phyloP scores from a whole-genome alignment of 2,113 vertebrate species.

The Arizona elegans region DNA sequence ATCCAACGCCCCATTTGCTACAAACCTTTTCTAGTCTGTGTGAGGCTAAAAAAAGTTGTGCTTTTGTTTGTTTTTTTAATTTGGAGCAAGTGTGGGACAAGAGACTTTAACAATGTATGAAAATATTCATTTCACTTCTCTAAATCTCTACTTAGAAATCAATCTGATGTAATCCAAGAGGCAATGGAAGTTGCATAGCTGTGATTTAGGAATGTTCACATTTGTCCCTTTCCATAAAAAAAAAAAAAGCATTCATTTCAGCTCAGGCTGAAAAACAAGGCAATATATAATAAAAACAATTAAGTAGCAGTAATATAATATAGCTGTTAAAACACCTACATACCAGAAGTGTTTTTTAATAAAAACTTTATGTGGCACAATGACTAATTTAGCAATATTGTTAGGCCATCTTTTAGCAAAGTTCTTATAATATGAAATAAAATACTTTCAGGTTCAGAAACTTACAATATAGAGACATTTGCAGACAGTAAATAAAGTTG shows the following conservation, averaged over 20 bases:
- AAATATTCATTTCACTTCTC: background rate
- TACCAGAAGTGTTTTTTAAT: background rate
- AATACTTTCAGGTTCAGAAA: background rate
- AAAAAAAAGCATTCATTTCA: background rate
- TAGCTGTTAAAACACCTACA: background rate
- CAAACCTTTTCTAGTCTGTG: background rate
- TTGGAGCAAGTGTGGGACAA: background rate
- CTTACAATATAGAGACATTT: background rate
- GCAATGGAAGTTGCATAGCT: background rate
- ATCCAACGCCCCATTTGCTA: background rate
- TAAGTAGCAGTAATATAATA: background rate
- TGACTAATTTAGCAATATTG: background rate
- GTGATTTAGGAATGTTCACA: background rate
- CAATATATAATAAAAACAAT: background rate
- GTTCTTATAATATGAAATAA: background rate
- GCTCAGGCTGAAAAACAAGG: background rate
- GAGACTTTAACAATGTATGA: background rate
- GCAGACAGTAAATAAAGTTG: background rate
- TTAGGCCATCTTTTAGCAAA: background rate
- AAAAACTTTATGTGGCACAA: background rate
- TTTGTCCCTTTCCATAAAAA: background rate
- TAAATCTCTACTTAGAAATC: background rate
- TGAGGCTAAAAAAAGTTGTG: background rate
- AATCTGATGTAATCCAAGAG: background rate
- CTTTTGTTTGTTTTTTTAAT: background rate